A percentile compares a stretch with the other conserved stretches of the same genome.
phyloP scores from a whole-genome alignment of 2,113 vertebrate genomes.

The Pollimyrus isidori region DNA sequence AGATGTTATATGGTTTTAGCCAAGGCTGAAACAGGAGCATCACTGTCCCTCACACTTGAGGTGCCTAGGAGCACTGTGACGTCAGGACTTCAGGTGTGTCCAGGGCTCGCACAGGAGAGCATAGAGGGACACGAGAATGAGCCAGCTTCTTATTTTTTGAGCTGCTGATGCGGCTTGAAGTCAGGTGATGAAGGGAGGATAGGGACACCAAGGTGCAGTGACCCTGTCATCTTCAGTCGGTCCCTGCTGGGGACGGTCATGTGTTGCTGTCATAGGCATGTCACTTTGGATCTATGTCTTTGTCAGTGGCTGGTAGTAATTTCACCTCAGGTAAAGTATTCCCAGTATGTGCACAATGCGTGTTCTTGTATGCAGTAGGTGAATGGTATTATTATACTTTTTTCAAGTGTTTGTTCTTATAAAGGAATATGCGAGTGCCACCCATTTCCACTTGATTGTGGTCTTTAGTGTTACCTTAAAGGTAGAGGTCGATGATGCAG shows the following conservation, averaged over 20 bases:
- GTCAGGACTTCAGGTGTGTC: neutral
- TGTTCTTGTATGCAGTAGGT: neutral
- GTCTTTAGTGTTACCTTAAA: neutral
- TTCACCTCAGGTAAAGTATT: conserved; percentile 38
- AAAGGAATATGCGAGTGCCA: neutral
- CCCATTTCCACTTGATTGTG: neutral
- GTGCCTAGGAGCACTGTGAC: neutral
- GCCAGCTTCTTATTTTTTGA: neutral
- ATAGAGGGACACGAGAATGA: neutral
- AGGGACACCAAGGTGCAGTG: conserved; percentile 30
- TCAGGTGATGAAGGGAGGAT: neutral
- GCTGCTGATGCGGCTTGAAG: neutral
- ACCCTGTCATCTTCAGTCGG: conserved; percentile 56
- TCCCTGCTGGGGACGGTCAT: conserved; percentile 33
- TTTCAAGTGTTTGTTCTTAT: neutral
- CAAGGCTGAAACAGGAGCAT: neutral
- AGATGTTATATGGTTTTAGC: neutral
- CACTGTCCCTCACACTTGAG: neutral
- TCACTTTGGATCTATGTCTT: conserved; percentile 31
- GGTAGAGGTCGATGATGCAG: neutral
- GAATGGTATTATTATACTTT: neutral
- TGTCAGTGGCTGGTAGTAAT: conserved; percentile 28
- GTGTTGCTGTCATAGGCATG: conserved; percentile 35
- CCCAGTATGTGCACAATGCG: neutral
- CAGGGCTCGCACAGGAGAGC: neutral